These are phyloP conservation scores for Dermochelys coriacea DNA, from an alignment of 2,797 vertebrate species.

Conservation along the genomic window DNA sequence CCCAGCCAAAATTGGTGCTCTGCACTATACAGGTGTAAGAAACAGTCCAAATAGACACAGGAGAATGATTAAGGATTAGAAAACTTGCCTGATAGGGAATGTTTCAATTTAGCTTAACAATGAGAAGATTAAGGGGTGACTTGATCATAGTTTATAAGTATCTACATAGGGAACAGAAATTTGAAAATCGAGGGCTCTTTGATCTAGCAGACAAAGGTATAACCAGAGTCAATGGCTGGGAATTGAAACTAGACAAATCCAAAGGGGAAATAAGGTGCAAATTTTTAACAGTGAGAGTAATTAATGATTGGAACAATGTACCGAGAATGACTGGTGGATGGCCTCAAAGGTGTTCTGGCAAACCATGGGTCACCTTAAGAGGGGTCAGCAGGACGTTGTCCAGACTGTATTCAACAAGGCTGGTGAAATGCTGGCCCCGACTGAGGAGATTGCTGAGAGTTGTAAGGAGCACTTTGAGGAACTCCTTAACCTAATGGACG, in stretches of 20 bases:
- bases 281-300: background rate
- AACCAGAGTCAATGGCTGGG: background rate
- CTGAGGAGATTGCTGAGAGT: too few species aligned
- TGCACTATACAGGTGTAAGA: background rate
- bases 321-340: too few species aligned
- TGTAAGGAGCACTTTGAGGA: too few species aligned
- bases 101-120: background rate
- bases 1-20: background rate
- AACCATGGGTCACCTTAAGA: too few species aligned
- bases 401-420: too few species aligned
- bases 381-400: too few species aligned
- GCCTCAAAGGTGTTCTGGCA: too few species aligned
- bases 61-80: background rate
- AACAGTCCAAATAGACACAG: background rate
- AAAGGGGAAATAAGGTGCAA: background rate
- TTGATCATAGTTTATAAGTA: background rate
- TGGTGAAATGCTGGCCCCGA: too few species aligned
- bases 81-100: background rate
- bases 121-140: background rate
- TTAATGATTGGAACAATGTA: background rate
- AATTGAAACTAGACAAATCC: background rate
- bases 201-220: too few species aligned
- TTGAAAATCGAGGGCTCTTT: background rate
- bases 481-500: too few species aligned
- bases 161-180: background rate